Evolutionary conservation across 1,140 invertebrate species (phyloP), one percentile per base, ranked within the genome.

Genomic region (Arion vulgaris): DNA sequence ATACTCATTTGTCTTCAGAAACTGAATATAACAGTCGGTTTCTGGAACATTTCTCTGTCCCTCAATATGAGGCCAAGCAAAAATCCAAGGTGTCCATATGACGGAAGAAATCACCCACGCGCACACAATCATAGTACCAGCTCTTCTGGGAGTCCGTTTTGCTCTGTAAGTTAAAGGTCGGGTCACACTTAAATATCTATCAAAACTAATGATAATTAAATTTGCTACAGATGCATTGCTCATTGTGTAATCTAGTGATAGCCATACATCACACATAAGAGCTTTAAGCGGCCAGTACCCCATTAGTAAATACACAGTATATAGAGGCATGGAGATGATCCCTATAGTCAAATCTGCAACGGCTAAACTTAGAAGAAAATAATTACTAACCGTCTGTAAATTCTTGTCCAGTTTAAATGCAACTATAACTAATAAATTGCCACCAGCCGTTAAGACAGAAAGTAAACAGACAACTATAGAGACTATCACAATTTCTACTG

Each of bases 11-110:
- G 97, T 98, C 93, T 98, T 96, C 92, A 99, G 96, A 94, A 99
- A 99, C 94, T 99, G 98, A 88, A 99, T 99, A 92, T 99, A 99
- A 92, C 98, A 99, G 91, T 97, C 95, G 85, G 95, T 90, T n/a
- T 95, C 94, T 51, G 97, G 97, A 83, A 99, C 97, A 9, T 97
- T 98, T 82, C 97, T 94, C 91, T 96, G 94, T 69, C 97, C 91
- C 78, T 91, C 89, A 7, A 92, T 90, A 81, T 99, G 97, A n/a
- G 98, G 98, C 98, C 98, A 99, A 62, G 96, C 96, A 93, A 98
- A 98, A 88, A 99, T 99, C 98, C 98, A 99, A 1, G 98, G 98
- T 32, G 98, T 98, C 98, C 98, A 99, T 19, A 99, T 93, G 36
- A 99, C 34, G 34, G 87, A 86, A 5, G 92, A 92, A 39, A 93